Evolutionary conservation across 2,113 vertebrate species (phyloP).

Genomic region (Anguilla japonica): DNA sequence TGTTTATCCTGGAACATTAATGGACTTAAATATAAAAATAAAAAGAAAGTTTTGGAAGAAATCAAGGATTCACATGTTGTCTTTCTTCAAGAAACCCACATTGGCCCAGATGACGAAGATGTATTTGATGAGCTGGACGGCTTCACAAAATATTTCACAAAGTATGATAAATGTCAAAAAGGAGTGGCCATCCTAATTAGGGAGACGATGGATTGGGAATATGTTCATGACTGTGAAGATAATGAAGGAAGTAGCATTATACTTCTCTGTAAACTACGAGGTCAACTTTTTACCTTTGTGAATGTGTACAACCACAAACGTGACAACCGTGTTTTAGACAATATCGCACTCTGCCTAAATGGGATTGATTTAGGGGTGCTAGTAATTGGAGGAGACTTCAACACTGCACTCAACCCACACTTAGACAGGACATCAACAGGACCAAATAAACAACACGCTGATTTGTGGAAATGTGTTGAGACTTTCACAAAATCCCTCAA

Average conservation of each 20-base stretch:
- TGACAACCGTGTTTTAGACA: too few relatives aligned
- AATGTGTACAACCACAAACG: slow-evolving; percentile 45
- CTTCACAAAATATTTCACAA: too few relatives aligned
- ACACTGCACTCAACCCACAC: slow-evolving; percentile 26
- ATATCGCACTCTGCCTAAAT: not conserved
- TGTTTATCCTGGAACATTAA: too few relatives aligned
- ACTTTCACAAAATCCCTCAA: slow-evolving; percentile 16
- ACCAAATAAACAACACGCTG: not conserved
- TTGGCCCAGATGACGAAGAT: too few relatives aligned
- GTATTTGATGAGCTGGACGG: too few relatives aligned
- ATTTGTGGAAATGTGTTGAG: not conserved
- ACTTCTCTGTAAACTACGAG: slow-evolving; percentile 31
- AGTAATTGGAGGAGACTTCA: slow-evolving; percentile 42
- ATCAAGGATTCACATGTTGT: too few relatives aligned
- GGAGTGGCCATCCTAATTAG: not conserved
- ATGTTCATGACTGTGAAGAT: slow-evolving; percentile 27
- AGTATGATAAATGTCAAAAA: too few relatives aligned
- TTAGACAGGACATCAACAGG: slow-evolving; percentile 13
- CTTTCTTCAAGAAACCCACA: too few relatives aligned
- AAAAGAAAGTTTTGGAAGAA: too few relatives aligned
- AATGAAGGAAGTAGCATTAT: slow-evolving; percentile 33
- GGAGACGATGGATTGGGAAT: not conserved
- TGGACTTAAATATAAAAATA: too few relatives aligned
- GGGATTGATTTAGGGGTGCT: slow-evolving; percentile 39
- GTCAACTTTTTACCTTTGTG: slow-evolving; percentile 39